phyloP scores from a whole-genome alignment of 1,140 invertebrate species.

The Mercenaria mercenaria region DNA sequence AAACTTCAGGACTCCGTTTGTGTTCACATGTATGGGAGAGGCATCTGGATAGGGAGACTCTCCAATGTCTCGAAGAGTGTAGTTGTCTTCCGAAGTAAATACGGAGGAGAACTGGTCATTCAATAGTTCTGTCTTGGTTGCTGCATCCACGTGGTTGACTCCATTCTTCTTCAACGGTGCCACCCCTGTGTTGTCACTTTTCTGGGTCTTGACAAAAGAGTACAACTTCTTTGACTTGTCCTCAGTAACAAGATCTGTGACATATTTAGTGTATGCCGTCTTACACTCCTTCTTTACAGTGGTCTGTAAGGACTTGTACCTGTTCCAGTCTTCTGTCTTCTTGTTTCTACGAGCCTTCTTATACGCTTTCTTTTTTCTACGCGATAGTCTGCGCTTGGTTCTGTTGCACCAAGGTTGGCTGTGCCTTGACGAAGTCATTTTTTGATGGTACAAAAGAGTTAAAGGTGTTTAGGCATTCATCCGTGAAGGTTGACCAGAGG shows the following conservation, averaged over 20 bases:
- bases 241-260: not conserved
- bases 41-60: not conserved
- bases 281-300: not conserved
- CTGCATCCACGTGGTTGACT: not conserved
- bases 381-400: not conserved
- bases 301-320: not conserved
- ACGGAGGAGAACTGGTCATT: too few relatives aligned
- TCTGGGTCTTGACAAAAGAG: too few relatives aligned
- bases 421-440: too few relatives aligned
- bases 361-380: not conserved
- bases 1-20: not conserved
- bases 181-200: too few relatives aligned
- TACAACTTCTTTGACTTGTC: too few relatives aligned
- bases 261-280: not conserved
- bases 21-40: not conserved
- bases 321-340: not conserved
- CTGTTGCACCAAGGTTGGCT: constrained; percentile 1
- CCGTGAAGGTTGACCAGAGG: not conserved
- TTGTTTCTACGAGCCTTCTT: not conserved
- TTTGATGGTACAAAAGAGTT: not conserved
- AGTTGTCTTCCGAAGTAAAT: not conserved
- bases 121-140: too few relatives aligned
- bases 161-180: not conserved
- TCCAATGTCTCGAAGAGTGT: not conserved
- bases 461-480: not conserved